phyloP scores from a whole-genome alignment of 2,888 invertebrate species.

The Serripes groenlandicus region DNA sequence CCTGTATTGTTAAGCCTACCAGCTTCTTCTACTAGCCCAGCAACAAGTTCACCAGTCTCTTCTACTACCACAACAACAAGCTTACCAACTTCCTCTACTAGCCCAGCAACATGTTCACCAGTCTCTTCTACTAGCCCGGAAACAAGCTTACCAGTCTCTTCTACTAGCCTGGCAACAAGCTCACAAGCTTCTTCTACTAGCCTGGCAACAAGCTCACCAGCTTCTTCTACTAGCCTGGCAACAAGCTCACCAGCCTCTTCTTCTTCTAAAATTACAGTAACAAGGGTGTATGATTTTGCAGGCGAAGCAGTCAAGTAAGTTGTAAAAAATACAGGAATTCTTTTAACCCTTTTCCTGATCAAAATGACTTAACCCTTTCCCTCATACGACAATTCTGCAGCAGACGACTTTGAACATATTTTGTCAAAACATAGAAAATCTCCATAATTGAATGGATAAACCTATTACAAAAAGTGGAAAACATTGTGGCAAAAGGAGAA shows the following conservation, averaged over 20 bases:
- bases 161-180: constrained; percentile 12
- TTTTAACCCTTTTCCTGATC: too few species aligned
- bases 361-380: too few species aligned
- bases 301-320: constrained; percentile 92
- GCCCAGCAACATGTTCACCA: constrained; percentile 17
- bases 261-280: constrained; percentile 86
- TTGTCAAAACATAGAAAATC: too few species aligned
- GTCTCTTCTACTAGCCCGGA: constrained; percentile 70
- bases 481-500: too few species aligned
- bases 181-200: constrained; percentile 67
- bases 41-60: constrained; percentile 25
- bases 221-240: constrained; percentile 24
- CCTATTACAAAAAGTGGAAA: too few species aligned
- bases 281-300: constrained; percentile 92
- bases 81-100: constrained; percentile 7
- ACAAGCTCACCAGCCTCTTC: constrained; percentile 41
- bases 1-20: background rate
- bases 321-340: too few species aligned
- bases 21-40: constrained; percentile 18
- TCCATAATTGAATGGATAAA: too few species aligned
- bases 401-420: too few species aligned
- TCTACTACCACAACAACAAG: too few species aligned
- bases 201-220: background rate
- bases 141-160: constrained; percentile 1
- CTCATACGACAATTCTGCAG: too few species aligned